Conservation (phyloP, 2,888 invertebrate genomes). For the Eupithecia abbreviata region DNA sequence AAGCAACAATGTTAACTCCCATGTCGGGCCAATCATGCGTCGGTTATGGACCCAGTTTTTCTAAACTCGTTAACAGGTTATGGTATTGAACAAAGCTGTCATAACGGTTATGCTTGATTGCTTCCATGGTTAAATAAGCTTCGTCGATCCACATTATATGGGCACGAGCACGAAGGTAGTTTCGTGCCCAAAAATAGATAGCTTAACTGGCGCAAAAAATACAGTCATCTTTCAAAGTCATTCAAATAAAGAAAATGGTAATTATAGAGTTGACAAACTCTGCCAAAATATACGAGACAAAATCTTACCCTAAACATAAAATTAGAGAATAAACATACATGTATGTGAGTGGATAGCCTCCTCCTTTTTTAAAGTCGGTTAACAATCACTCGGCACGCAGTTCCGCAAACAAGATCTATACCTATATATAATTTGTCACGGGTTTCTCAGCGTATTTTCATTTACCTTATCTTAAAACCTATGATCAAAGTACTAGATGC, state of each 20-base stretch:
- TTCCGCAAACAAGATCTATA: not conserved
- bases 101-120: conserved; percentile 26
- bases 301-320: not conserved
- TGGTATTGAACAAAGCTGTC: conserved; percentile 30
- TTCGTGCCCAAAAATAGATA: not conserved
- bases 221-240: not conserved
- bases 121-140: conserved; percentile 17
- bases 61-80: conserved; percentile 26
- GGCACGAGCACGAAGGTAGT: conserved; percentile 5
- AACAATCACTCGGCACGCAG: not conserved
- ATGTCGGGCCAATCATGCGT: conserved; percentile 3
- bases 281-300: not conserved
- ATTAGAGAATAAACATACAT: not conserved
- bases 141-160: conserved; percentile 9
- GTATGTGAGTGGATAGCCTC: not conserved
- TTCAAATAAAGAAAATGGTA: not conserved
- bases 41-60: conserved; percentile 29
- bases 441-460: not conserved
- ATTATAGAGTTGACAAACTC: not conserved
- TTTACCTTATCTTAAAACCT: conserved; percentile 11
- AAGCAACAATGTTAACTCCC: conserved; percentile 2
- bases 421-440: not conserved
- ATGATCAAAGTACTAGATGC: conserved; percentile 22
- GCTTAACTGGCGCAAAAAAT: not conserved
- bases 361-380: not conserved